These are phyloP conservation scores for Leptobrachium leishanense DNA, from an alignment of 2,113 vertebrate species.

Conservation along the genomic window DNA sequence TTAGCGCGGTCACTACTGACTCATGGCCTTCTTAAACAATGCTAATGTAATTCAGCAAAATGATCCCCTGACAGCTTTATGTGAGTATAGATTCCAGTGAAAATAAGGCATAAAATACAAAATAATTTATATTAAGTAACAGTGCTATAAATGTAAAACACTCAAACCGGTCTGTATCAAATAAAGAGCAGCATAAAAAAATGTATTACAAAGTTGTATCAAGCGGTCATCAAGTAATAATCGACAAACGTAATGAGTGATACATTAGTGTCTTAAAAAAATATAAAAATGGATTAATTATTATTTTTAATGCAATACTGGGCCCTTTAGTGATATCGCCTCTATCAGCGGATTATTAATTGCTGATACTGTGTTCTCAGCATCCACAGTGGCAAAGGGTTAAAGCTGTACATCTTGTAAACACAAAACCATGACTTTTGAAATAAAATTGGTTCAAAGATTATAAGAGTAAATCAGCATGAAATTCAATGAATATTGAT, in stretches of 20 bases:
- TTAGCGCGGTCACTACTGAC: conserved; percentile 66
- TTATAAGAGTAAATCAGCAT: conserved; percentile 49
- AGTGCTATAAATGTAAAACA: background rate
- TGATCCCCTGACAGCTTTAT: conserved; percentile 69
- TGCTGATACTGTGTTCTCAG: background rate
- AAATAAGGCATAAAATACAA: conserved; percentile 27
- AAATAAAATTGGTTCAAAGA: conserved; percentile 48
- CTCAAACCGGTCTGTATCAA: background rate
- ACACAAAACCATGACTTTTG: conserved; percentile 42
- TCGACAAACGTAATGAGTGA: no score
- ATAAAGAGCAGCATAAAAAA: background rate
- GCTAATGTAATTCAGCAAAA: conserved; percentile 64
- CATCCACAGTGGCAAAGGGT: conserved; percentile 20
- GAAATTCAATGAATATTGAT: conserved; percentile 51
- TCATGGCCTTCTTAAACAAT: conserved; percentile 68
- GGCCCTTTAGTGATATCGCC: no score
- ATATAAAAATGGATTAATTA: background rate
- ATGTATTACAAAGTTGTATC: no score
- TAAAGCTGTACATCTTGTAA: conserved; percentile 34
- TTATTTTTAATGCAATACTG: no score
- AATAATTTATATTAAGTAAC: conserved; percentile 17
- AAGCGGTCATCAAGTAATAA: no score
- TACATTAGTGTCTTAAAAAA: background rate
- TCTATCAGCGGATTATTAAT: background rate
- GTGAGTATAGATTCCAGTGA: conserved; percentile 32